Base-by-base conservation (phyloP, 2,888 invertebrate species). In the Hyalella azteca region DNA sequence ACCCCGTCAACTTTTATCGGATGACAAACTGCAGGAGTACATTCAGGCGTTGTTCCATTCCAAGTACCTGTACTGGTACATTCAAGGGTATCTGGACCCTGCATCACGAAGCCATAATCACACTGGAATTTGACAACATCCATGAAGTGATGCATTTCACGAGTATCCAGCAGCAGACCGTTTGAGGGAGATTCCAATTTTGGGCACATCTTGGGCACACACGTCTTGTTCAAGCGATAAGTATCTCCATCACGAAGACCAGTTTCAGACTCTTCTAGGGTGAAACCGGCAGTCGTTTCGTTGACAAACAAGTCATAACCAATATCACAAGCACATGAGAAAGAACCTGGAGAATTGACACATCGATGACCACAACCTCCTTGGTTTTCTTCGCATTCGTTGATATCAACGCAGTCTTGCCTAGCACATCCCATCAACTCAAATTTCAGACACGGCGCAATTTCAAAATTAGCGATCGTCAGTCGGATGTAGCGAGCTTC, bases 351-450 rank as follows among this genome's bases (percentile, higher is more conserved):
- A 81, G 90, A 91, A 87, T 96, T 97, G 60, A 95, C 90, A 88
- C 96, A 97, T 88, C 95, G 95, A 86, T 96, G 96, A 86, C 96
- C 94, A 88, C 96, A 97, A 22, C 96, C 96, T 19, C 96, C 96
- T 86, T 96, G 96, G 85, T 93, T 92, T 41, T 91, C 91, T 66
- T 91, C 91, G 87, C 96, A 97, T 87, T 97, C 96, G 86, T 97
- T 96, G 66, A 95, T 91, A 87, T 97, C 96, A 22, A 91, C 90
- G 87, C 96, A 97, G 87, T 96, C 96, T 85, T 96, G 90, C 85
- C 96, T 91, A 0, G 95, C 94, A 87, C 96, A 96, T 26, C 96
- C 96, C 95, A 96, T 96, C 49, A 96, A 91, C 90, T 96, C 96
- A 81, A 96, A 89, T 87, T 95, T 94, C 81, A 96, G 89, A 87